These are phyloP conservation scores for Tenthredo mesomela DNA, from an alignment of 2,888 invertebrate genomes.

Conservation along the genomic window DNA sequence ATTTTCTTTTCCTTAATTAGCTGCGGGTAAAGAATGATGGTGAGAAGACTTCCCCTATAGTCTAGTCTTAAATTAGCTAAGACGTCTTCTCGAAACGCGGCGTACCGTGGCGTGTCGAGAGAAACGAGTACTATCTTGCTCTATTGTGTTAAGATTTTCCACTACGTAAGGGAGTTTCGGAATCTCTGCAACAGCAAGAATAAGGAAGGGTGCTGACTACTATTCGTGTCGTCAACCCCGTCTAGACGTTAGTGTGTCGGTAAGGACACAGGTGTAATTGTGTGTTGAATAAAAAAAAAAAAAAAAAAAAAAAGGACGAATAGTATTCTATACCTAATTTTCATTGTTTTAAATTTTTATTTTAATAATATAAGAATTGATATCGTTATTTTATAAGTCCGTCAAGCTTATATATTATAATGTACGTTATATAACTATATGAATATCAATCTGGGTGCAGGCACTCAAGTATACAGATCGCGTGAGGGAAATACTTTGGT, in stretches of 20 bases:
- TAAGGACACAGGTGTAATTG: too few species aligned
- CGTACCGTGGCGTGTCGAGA: background rate
- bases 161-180: background rate
- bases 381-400: too few species aligned
- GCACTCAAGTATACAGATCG: conserved; percentile 19
- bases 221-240: conserved; percentile 50
- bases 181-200: background rate
- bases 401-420: too few species aligned
- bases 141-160: conserved; percentile 11
- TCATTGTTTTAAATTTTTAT: too few species aligned
- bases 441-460: background rate
- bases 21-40: background rate
- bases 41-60: background rate
- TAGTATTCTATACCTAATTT: too few species aligned
- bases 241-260: conserved; percentile 45
- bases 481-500: conserved; percentile 42
- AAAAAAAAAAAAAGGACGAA: too few species aligned
- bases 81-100: background rate
- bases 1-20: background rate
- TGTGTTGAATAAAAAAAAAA: too few species aligned
- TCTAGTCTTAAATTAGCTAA: background rate
- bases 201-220: background rate
- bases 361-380: too few species aligned
- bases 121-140: background rate
- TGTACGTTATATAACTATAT: background rate